Evolutionary conservation across 2,888 invertebrate species (phyloP), one percentile per base, ranked within the genome.

Genomic region (Eulithis prunata): DNA sequence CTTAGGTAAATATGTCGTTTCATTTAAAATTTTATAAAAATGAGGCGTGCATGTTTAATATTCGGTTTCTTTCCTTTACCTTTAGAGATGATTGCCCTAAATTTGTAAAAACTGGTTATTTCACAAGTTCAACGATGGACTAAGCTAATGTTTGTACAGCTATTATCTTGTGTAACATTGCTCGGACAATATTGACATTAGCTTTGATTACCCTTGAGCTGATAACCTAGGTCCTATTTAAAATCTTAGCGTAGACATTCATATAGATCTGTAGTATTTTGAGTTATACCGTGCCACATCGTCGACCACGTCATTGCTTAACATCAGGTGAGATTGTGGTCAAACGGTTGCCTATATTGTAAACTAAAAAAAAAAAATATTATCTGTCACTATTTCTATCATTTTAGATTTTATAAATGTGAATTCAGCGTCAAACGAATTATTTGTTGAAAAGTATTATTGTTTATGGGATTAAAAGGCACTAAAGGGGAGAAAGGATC

Each of bases 141-240:
- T 13, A 43, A 32, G 4, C 41, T n/a, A 13, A 43, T 66, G 63
- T 60, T 59, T 59, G 56, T 11, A 13, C 13, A 38, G 54, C 14
- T 11, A 38, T n/a, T 62, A 56, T 56, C 53, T 47, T 41, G 57
- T 63, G 49, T 64, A 55, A 47, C 51, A 36, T 57, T 13, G 13
- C 46, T 58, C 6, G 38, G 49, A 46, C 38, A 66, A 69, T 60
- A 66, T 68, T 58, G 62, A 59, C 57, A 62, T 58, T 62, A 54
- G 14, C 54, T 32, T 49, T 55, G 51, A 57, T 54, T 60, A 38
- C 13, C 68, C 66, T 70, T 63, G 59, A 56, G 13, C 3, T 49
- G 14, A 21, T 49, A 49, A 47, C 13, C 47, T 14, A 47, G n/a
- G 4, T 11, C 28, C 2, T 36, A 53, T 53, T 13, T n/a, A n/a